Conservation (phyloP, 2,113 vertebrate genomes). For the Oncorhynchus mykiss region DNA sequence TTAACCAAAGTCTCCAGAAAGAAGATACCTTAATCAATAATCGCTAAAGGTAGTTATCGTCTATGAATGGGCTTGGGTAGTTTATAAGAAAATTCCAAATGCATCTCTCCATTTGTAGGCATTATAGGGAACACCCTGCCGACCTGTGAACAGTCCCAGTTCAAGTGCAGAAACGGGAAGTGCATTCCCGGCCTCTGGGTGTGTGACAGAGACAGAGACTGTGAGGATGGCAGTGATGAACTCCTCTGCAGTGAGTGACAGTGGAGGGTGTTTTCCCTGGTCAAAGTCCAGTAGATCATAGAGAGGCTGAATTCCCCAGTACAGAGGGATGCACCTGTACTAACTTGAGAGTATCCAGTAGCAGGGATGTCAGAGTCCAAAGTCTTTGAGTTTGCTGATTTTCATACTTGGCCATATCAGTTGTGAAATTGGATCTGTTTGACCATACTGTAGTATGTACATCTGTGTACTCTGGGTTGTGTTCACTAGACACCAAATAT, state of each 20-base stretch:
- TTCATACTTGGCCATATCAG: neutral
- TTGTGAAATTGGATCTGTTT: too few species aligned
- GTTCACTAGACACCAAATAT: too few species aligned
- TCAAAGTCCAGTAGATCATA: neutral
- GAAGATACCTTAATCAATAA: neutral
- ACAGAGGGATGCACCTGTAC: neutral
- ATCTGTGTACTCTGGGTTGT: too few species aligned
- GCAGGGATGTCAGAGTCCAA: too few species aligned
- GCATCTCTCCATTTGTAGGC: too few species aligned
- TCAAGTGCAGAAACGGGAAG: slow-evolving; percentile 63
- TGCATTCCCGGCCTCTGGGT: slow-evolving; percentile 57
- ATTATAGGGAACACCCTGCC: neutral
- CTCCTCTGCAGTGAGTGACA: slow-evolving; percentile 68
- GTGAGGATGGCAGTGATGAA: slow-evolving; percentile 74
- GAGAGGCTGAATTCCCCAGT: neutral
- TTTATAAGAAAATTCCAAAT: neutral
- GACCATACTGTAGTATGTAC: too few species aligned
- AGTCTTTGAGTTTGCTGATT: too few species aligned
- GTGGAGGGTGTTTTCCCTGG: neutral
- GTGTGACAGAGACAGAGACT: slow-evolving; percentile 74
- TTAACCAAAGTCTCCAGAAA: neutral
- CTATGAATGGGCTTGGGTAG: too few species aligned
- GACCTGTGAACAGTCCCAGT: slow-evolving; percentile 50
- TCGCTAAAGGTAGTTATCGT: too few species aligned
- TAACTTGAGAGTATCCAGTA: too few species aligned